These are phyloP conservation scores for Phyllostomus discolor DNA, from an alignment of 2,113 vertebrate genomes.

Conservation along the genomic window DNA sequence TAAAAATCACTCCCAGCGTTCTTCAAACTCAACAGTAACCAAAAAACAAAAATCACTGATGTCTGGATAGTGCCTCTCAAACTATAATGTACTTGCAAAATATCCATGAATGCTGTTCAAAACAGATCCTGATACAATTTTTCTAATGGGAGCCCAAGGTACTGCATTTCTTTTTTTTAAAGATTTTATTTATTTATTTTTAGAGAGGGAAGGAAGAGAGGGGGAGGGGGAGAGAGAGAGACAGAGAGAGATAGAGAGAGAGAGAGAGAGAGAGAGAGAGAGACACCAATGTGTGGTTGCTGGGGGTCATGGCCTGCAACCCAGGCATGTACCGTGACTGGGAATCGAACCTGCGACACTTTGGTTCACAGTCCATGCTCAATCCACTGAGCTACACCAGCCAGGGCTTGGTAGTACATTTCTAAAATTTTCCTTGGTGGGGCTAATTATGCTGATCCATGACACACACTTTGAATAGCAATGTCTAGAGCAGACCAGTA, in stretches of 20 bases:
- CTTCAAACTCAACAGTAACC: neutral
- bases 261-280: too few relatives aligned
- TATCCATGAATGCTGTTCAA: neutral
- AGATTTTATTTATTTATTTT: too few relatives aligned
- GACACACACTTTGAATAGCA: neutral
- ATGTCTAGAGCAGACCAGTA: neutral
- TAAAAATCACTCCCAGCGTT: neutral
- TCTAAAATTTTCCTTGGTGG: neutral
- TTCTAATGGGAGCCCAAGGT: neutral
- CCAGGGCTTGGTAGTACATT: neutral
- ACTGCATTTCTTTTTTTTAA: neutral
- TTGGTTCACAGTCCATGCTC: too few relatives aligned
- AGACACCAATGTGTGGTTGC: too few relatives aligned
- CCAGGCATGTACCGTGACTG: too few relatives aligned
- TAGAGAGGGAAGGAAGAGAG: too few relatives aligned
- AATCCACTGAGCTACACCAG: too few relatives aligned
- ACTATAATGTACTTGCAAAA: neutral
- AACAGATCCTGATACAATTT: neutral
- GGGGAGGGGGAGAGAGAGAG: too few relatives aligned
- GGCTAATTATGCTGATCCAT: neutral
- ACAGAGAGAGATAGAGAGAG: too few relatives aligned
- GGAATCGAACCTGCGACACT: too few relatives aligned
- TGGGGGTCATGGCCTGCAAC: too few relatives aligned
- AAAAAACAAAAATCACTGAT: neutral
- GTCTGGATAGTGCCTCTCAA: neutral